A percentile compares a stretch with the other conserved stretches of the same genome.
Conservation (phyloP, 2,888 invertebrate genomes). For the Aspidiotus rigidus region DNA sequence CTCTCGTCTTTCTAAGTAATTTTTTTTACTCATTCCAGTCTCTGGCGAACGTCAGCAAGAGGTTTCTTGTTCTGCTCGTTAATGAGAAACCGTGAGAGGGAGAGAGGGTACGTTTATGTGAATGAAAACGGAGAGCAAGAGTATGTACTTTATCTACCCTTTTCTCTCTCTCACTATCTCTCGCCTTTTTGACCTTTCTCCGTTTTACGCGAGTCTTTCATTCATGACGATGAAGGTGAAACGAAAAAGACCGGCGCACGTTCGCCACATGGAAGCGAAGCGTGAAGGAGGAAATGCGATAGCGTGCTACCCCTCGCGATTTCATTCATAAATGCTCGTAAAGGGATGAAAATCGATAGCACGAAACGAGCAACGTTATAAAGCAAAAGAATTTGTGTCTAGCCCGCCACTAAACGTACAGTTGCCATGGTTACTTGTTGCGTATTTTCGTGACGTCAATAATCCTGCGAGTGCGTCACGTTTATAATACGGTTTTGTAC, state of each 20-base stretch:
- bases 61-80: not conserved
- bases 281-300: constrained; percentile 6
- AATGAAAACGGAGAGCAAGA: not conserved
- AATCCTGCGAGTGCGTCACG: constrained; percentile 25
- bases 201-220: constrained; percentile 6
- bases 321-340: constrained; percentile 24
- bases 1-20: too few relatives aligned
- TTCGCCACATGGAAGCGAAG: not conserved
- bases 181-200: constrained; percentile 22
- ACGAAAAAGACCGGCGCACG: constrained; percentile 11
- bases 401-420: constrained; percentile 14
- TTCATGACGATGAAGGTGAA: constrained; percentile 6
- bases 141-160: constrained; percentile 10
- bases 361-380: too few relatives aligned
- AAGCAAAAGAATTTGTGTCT: constrained; percentile 7
- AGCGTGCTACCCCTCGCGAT: not conserved
- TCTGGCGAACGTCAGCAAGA: not conserved
- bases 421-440: constrained; percentile 32
- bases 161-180: not conserved
- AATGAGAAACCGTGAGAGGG: not conserved
- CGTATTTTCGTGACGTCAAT: constrained; percentile 26
- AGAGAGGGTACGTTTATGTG: constrained; percentile 6
- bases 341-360: constrained; percentile 28
- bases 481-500: not conserved
- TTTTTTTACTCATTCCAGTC: not conserved